These are phyloP conservation scores for Cyprinodon brontotheroides DNA, from an alignment of 2,113 vertebrate genomes.

Conservation along the genomic window DNA sequence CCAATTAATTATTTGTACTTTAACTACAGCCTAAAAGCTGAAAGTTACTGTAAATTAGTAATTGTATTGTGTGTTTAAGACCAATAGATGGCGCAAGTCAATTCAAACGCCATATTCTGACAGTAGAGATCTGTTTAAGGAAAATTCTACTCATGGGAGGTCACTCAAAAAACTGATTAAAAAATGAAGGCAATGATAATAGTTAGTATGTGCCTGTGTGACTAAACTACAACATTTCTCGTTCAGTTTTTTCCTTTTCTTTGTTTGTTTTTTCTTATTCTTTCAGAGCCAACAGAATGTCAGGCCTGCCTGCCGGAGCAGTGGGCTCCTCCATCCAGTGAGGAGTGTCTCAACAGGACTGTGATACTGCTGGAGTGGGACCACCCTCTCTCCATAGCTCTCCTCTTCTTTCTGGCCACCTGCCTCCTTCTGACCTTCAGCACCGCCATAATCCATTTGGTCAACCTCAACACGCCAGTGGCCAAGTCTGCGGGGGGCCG, in stretches of 20 bases:
- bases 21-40: neutral
- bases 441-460: slow-evolving; percentile 72
- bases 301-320: slow-evolving; percentile 67
- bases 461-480: slow-evolving; percentile 78
- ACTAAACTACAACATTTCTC: neutral
- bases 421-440: slow-evolving; percentile 78
- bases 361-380: slow-evolving; percentile 77
- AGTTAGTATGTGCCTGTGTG: neutral
- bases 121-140: too few relatives aligned
- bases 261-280: neutral
- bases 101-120: neutral
- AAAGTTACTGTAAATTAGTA: neutral
- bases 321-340: slow-evolving; percentile 77
- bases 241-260: neutral
- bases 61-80: neutral
- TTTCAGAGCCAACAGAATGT: slow-evolving; percentile 76
- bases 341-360: slow-evolving; percentile 69
- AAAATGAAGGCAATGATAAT: neutral
- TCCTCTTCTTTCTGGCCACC: slow-evolving; percentile 70
- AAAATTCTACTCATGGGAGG: too few relatives aligned
- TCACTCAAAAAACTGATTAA: too few relatives aligned
- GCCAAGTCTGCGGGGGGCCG: slow-evolving; percentile 84
- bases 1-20: too few relatives aligned
- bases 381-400: slow-evolving; percentile 48
- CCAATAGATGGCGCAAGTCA: slow-evolving; percentile 54